A percentile compares a stretch with the other conserved stretches of the same genome.
Evolutionary conservation across 2,888 invertebrate genomes (phyloP).

Genomic region (Xylota segnis): DNA sequence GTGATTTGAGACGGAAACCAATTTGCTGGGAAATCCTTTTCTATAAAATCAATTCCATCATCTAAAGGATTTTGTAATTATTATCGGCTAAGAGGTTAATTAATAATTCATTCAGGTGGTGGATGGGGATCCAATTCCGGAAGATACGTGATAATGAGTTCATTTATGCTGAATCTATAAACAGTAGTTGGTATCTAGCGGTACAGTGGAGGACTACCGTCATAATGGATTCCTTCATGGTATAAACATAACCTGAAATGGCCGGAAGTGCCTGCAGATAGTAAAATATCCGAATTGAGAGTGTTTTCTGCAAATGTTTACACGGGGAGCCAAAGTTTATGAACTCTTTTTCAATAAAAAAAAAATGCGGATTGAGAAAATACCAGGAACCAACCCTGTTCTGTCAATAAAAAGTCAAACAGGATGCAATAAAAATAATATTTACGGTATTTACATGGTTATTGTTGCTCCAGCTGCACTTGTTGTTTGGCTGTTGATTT

Average conservation of each 20-base stretch:
- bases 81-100: background rate
- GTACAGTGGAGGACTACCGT: too few species aligned
- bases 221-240: background rate
- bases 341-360: background rate
- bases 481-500: background rate
- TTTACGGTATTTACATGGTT: background rate
- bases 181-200: too few species aligned
- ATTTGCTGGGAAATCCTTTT: background rate
- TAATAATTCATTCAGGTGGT: background rate
- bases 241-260: background rate
- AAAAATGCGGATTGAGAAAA: background rate
- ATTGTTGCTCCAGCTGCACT: background rate
- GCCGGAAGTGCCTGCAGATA: background rate
- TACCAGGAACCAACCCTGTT: background rate
- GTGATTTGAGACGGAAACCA: background rate
- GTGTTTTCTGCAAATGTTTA: background rate
- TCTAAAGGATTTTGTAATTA: background rate
- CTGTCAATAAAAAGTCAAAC: background rate
- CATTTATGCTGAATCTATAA: too few species aligned
- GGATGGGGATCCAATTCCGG: background rate
- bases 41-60: background rate
- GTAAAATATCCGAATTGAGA: background rate
- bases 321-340: background rate
- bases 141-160: background rate
- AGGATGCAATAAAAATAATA: background rate